Base-by-base conservation (phyloP, 2,888 invertebrate species). In the Punctoribates punctum region DNA sequence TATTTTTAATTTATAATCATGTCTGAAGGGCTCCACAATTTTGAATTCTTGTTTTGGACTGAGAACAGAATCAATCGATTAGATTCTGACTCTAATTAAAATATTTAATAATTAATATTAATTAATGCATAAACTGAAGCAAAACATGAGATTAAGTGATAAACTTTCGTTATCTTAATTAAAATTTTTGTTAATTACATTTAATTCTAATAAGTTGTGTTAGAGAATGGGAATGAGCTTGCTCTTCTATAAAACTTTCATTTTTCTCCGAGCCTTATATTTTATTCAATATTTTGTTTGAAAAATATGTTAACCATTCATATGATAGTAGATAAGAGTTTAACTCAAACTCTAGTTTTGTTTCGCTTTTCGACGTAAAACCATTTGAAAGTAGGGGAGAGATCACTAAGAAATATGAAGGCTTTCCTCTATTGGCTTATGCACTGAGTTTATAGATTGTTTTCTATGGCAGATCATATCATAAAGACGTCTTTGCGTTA, bases 401-500 rank as follows among this genome's bases (percentile, higher is more conserved):
- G 34, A 34, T 34, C 34, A 34, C 23, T 25, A 57, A 57, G 57
- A 57, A 57, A 57, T 57, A 57, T 57, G 57, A 57, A 57, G 57
- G 23, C 25, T 25, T 57, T 20, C 13, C 9, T 57, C 6, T 2
- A 25, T 25, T 57, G 54, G 23, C 23, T 60, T 15, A 23, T 27
- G 23, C 13, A 57, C 9, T 23, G 5, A 60, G 60, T 27, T 15
- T n/a, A 65, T 65, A 65, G 65, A 65, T 11, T 27, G n/a, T 34
- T 29, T 13, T n/a, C 15, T 51, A 51, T 11, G 70, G 11, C 8
- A 70, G 38, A 70, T 70, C 70, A 70, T 70, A 70, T 70, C 70
- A 70, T 70, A 70, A 70, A 70, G 70, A 70, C 23, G 13, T 34
- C 48, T 46, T 11, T 46, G 46, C n/a, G 11, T 70, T 70, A 46